These are phyloP conservation scores for Gila orcuttii DNA, from an alignment of 2,113 vertebrate genomes.

Conservation along the genomic window DNA sequence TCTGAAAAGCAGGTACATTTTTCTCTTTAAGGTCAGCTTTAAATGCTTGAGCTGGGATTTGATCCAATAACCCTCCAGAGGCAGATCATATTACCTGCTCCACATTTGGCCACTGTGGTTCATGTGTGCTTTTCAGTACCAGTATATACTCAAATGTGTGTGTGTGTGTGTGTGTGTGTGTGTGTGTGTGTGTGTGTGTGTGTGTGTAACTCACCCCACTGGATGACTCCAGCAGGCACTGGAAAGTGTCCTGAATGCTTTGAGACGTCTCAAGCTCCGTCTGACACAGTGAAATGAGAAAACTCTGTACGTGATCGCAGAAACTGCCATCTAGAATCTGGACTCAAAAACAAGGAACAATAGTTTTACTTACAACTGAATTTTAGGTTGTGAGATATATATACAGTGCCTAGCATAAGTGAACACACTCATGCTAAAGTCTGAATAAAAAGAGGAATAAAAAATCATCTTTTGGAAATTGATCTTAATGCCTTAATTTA, in stretches of 20 bases:
- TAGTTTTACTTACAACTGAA: not conserved
- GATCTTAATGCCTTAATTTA: too few species aligned
- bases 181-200: conserved; percentile 17
- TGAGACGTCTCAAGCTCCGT: conserved; percentile 89
- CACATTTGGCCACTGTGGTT: conserved; percentile 18
- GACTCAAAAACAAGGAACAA: not conserved
- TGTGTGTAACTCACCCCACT: conserved; percentile 78
- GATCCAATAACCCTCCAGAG: conserved; percentile 32
- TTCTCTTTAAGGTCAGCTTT: not conserved
- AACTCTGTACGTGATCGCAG: conserved; percentile 92
- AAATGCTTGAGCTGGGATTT: conserved; percentile 16
- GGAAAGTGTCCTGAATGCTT: conserved; percentile 88
- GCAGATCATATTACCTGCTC: conserved; percentile 52
- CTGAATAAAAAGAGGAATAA: too few species aligned
- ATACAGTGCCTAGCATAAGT: too few species aligned
- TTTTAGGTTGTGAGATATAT: not conserved
- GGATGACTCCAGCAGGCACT: conserved; percentile 86
- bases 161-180: conserved; percentile 12
- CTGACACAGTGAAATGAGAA: conserved; percentile 91
- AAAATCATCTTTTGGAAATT: too few species aligned
- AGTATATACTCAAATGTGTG: conserved; percentile 2
- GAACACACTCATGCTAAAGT: too few species aligned
- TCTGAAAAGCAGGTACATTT: conserved; percentile 7
- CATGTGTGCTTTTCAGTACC: conserved; percentile 31
- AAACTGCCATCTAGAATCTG: conserved; percentile 90